Evolutionary conservation across 2,797 vertebrate species (phyloP), one percentile per base, ranked within the genome.

Genomic region (Periparus ater): DNA sequence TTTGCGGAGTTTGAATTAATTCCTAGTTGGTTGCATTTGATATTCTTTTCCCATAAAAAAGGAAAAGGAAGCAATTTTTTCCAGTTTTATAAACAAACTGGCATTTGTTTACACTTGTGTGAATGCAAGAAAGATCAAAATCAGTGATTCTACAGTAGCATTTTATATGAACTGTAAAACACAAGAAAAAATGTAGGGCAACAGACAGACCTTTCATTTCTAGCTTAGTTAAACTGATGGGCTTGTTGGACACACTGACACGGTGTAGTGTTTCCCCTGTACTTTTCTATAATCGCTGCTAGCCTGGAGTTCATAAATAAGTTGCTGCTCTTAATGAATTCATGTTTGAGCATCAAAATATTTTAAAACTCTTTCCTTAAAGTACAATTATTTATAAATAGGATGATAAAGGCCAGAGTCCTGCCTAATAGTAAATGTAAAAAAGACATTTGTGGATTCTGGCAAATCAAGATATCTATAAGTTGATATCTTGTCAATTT

Each of bases 231-330:
- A 65, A 77, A 40, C 50, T 80, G 63, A 36, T 68, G 71, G 19
- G 21, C 60, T 73, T 53, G 29, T 71, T 0, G 29, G 38, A 60
- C 16, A 44, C 74, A 18, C 34, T 38, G 54, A n/a, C 36, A 21
- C 0, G 0, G 13, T 42, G 34, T 8, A 11, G 7, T 13, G 23
- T 72, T 90, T 73, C 20, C 27, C 29, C 57, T 77, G 29, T 40
- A 21, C 38, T 74, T 91, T 66, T 82, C 8, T 42, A 7, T 61
- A 87, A 71, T 57, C 77, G 20, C 27, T 82, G 29, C 25, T 40
- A 44, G 32, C 17, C 17, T 70, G 8, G 36, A 62, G 50, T 29
- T 89, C 36, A 23, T 48, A 51, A 51, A 63, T 60, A 47, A 62
- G 13, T 60, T 66, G 16, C 15, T 68, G 18, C 22, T 54, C n/a